Evolutionary conservation across 2,888 invertebrate species (phyloP).

Genomic region (Sphinx pinastri): DNA sequence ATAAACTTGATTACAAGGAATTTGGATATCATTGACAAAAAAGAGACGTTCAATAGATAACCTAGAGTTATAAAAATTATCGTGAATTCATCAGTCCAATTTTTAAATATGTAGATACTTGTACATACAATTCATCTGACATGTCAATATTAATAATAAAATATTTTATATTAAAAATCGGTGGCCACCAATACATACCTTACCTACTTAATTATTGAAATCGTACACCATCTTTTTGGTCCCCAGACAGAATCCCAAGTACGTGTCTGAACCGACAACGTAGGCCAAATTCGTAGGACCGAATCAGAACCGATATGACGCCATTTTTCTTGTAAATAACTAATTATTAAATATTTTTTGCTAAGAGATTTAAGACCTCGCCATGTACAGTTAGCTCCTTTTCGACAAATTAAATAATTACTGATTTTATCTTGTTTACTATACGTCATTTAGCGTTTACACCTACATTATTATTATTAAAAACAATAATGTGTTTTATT

Average conservation of each 20-base stretch:
- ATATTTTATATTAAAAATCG: too few species aligned
- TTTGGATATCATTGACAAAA: too few species aligned
- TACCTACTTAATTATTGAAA: background rate
- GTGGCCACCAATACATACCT: too few species aligned
- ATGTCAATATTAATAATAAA: too few species aligned
- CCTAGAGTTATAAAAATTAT: too few species aligned
- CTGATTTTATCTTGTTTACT: background rate
- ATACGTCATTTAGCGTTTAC: background rate
- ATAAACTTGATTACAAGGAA: too few species aligned
- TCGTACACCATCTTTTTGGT: background rate
- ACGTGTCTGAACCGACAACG: slow-evolving; percentile 12
- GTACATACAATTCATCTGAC: too few species aligned
- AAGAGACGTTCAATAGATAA: too few species aligned
- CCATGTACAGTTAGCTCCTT: slow-evolving; percentile 3
- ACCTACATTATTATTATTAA: too few species aligned
- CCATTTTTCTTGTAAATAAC: slow-evolving; percentile 31
- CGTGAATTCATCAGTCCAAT: too few species aligned
- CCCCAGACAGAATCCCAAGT: background rate
- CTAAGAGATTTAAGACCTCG: slow-evolving; percentile 5
- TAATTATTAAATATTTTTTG: slow-evolving; percentile 30
- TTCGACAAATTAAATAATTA: slow-evolving; percentile 1
- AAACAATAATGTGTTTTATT: too few species aligned
- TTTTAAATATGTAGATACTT: too few species aligned
- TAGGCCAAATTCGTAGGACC: slow-evolving; percentile 22
- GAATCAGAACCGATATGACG: slow-evolving; percentile 31